Base-by-base conservation (phyloP, 1,140 invertebrate genomes). In the Lanistes nyassanus region DNA sequence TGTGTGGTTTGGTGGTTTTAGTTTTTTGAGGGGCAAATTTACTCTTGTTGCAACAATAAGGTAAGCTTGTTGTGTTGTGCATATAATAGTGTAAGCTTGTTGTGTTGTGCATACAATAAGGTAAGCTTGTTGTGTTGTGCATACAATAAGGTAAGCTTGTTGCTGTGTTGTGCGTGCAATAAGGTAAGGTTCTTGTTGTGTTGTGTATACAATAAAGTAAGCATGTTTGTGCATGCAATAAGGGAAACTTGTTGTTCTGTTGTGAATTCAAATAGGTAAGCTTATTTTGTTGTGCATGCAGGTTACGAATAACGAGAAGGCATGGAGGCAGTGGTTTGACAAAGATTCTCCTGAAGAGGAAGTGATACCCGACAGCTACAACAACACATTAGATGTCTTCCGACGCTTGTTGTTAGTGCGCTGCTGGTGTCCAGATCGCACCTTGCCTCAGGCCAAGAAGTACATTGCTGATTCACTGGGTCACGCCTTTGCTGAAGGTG, bases 281-380 rank as follows among this genome's bases (percentile, higher is more conserved):
- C n/a, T n/a, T n/a, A n/a, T 47, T 47, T 47, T 6, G 2, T 39
- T 62, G 31, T 26, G 26, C 69, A n/a, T 74, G 4, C 65, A 83
- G 90, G 92, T 21, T 94, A 31, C 85, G 94, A 96, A 88, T 92
- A 93, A 94, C 87, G 90, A 91, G 65, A 94, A 95, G 73, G 74
- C 95, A 81, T 99, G 97, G 97, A 92, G 93, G 53, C 76, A 91
- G 9, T 98, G 97, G 97, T 97, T 97, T 85, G 96, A 98, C 86
- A 95, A 94, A 82, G 95, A 97, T 79, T 94, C 93, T 82, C 97
- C 97, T 0, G 97, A 98, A 88, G 94, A 95, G 85, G 95, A 96
- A 85, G 93, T 93, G 60, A 93, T 98, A 71, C 97, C 97, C 0
- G 96, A 96, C 88, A 95, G 95, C 0, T 98, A 97, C 86, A 93